Evolutionary conservation across 2,113 vertebrate species (phyloP).

Genomic region (Uria lomvia): DNA sequence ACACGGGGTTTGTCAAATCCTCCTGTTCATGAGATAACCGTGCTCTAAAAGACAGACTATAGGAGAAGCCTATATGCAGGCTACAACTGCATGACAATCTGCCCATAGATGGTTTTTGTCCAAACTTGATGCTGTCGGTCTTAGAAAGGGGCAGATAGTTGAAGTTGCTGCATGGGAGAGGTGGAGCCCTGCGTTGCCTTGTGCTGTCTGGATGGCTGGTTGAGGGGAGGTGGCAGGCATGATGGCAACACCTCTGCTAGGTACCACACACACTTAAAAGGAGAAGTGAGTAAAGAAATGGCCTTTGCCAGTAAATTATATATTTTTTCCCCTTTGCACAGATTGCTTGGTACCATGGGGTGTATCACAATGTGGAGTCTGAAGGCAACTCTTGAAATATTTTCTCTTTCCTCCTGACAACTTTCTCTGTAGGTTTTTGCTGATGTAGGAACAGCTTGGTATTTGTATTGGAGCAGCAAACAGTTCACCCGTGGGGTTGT

Average conservation of each 20-base stretch:
- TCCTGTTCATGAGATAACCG: neutral
- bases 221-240: neutral
- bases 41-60: neutral
- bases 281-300: neutral
- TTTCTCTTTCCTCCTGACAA: neutral
- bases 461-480: neutral
- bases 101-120: neutral
- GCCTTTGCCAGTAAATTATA: neutral
- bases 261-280: neutral
- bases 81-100: neutral
- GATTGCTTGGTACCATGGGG: neutral
- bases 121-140: neutral
- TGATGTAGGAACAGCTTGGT: neutral
- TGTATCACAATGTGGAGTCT: neutral
- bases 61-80: neutral
- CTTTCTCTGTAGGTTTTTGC: neutral
- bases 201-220: neutral
- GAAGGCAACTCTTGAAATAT: neutral
- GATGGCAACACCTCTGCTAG: neutral
- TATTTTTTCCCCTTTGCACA: no score
- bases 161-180: neutral
- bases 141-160: neutral
- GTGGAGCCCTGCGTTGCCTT: neutral
- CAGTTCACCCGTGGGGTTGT: neutral
- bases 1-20: neutral